Base-by-base conservation (phyloP, 2,888 invertebrate genomes). In the Hirtodrosophila confusa region DNA sequence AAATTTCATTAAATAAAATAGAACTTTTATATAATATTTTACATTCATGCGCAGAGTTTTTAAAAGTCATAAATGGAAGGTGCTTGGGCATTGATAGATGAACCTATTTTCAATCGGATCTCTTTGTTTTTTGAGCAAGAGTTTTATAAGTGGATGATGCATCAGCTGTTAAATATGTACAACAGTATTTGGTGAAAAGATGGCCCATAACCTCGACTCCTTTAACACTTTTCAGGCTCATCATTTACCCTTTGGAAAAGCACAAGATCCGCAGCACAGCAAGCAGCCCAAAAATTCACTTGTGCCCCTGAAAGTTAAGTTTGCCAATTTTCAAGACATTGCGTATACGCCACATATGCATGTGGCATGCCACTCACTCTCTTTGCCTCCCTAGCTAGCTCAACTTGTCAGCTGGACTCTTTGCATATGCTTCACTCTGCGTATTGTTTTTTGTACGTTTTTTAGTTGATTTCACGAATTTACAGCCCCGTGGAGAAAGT, bases 401-500 rank as follows among this genome's bases (percentile, higher is more conserved):
- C 56, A 65, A 64, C 39, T 69, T 73, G 75, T 73, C 78, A 75
- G 78, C 61, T 67, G 55, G 51, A 54, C 72, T 49, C 69, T 79
- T 79, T 79, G 76, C 76, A 79, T 79, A 57, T 71, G 70, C 35
- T 62, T n/a, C 45, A 43, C 10, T 33, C 10, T 61, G 23, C 41
- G 9, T 11, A 17, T 6, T 17, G 12, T 41, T 41, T 37, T 29
- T 36, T 7, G 17, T 54, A 31, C 35, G 17, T 54, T 55, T 51
- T 61, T 72, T 60, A 64, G 68, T 72, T 75, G 75, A 75, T 75
- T 77, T 75, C 68, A 41, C 60, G 61, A 68, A 64, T 77, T 72
- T 68, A 64, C 73, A 73, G 56, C 55, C 77, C 72, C 72, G 56
- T 54, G 51, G 60, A 57, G 69, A 75, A 78, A 78, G 80, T 78